phyloP scores from a whole-genome alignment of 2,113 vertebrate genomes.

The Orthonyx spaldingii region DNA sequence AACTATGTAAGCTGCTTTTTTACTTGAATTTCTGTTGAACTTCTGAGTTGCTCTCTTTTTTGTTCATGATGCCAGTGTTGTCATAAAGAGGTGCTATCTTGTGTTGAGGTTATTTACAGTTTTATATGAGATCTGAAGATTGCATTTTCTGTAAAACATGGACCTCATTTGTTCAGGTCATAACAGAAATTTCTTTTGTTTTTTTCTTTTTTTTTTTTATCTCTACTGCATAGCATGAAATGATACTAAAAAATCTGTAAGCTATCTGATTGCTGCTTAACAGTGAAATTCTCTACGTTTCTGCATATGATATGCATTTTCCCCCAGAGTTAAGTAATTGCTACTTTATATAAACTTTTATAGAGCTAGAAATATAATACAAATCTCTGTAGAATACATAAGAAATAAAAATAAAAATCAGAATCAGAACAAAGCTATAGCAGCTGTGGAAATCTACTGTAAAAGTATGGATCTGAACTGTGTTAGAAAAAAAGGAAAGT shows the following conservation, averaged over 20 bases:
- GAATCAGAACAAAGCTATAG: neutral
- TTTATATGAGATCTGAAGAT: neutral
- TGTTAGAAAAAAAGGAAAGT: neutral
- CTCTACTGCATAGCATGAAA: neutral
- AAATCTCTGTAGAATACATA: neutral
- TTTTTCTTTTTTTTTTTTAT: fast-evolving
- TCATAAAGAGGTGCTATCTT: neutral
- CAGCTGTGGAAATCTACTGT: neutral
- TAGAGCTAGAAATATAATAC: neutral
- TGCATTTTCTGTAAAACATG: neutral
- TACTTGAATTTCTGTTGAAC: neutral
- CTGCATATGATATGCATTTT: neutral
- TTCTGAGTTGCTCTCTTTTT: neutral
- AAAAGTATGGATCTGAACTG: neutral
- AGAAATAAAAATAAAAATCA: neutral
- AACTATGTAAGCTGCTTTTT: neutral
- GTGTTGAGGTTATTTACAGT: neutral
- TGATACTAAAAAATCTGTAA: neutral
- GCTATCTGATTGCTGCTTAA: neutral
- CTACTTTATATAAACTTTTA: neutral
- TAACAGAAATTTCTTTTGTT: neutral
- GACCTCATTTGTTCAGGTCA: neutral
- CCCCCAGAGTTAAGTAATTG: neutral
- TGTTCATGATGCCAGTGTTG: neutral
- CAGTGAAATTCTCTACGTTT: neutral